These are phyloP conservation scores for Ophiodon elongatus DNA, from an alignment of 2,113 vertebrate genomes.

Conservation along the genomic window DNA sequence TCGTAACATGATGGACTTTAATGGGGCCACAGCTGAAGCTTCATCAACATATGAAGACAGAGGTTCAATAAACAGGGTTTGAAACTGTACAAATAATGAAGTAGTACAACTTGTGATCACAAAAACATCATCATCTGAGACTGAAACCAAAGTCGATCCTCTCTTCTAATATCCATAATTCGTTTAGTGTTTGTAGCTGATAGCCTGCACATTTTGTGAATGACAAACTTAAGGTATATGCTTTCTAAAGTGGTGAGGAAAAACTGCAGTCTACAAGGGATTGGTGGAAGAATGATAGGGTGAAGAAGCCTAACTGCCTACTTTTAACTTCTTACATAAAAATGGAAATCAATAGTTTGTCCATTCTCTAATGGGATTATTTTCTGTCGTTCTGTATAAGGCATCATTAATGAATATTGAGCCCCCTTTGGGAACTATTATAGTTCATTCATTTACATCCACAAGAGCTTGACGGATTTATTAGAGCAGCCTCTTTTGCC, in stretches of 20 bases:
- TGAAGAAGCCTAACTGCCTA: background rate
- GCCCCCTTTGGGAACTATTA: background rate
- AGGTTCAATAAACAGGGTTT: background rate
- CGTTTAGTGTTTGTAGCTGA: background rate
- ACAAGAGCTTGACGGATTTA: background rate
- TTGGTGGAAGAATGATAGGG: background rate
- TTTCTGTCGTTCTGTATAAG: background rate
- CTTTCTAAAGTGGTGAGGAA: background rate
- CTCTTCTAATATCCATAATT: background rate
- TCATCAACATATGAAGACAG: background rate
- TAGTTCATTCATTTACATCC: background rate
- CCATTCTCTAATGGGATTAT: background rate
- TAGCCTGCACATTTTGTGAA: background rate
- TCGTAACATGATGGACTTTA: no score
- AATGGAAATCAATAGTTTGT: background rate
- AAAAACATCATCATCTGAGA: background rate
- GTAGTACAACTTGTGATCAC: background rate
- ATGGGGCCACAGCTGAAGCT: background rate
- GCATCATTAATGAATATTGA: slow-evolving; percentile 11
- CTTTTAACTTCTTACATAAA: background rate
- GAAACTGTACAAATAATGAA: slow-evolving; percentile 2
- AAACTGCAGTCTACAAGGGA: background rate
- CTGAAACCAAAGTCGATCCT: background rate
- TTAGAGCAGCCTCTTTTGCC: background rate
- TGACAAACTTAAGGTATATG: background rate